phyloP scores from a whole-genome alignment of 2,888 invertebrate species.

The Macrophya alboannulata region DNA sequence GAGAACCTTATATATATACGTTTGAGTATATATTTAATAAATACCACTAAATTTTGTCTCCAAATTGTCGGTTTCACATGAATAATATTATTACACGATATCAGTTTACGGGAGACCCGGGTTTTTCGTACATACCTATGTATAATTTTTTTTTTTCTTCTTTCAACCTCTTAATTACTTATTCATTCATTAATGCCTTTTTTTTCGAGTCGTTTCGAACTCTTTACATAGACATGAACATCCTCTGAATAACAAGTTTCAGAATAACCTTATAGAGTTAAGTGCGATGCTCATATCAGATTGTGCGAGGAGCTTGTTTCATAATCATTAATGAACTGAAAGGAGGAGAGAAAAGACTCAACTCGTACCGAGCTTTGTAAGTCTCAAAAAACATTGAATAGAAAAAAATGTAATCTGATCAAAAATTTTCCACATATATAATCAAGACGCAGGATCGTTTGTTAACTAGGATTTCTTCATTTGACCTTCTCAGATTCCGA shows the following conservation, averaged over 20 bases:
- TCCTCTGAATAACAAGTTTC: background rate
- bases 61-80: background rate
- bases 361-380: background rate
- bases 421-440: background rate
- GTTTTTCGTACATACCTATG: background rate
- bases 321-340: background rate
- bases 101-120: background rate
- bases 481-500: background rate
- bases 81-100: background rate
- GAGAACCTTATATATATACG: too few relatives aligned
- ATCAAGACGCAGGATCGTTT: background rate
- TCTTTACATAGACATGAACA: background rate
- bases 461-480: background rate
- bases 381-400: background rate
- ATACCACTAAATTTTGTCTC: background rate
- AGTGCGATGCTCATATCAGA: background rate
- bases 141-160: background rate
- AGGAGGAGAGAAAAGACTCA: background rate
- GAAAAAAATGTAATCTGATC: background rate
- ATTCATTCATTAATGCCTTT: slow-evolving; percentile 28
- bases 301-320: background rate
- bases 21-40: background rate
- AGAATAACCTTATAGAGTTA: background rate
- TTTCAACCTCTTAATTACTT: background rate
- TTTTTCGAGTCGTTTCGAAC: background rate